A percentile compares a stretch with the other conserved stretches of the same genome.
These are phyloP conservation scores for Erythrocercus mccallii DNA, from an alignment of 2,113 vertebrate genomes.

Conservation along the genomic window DNA sequence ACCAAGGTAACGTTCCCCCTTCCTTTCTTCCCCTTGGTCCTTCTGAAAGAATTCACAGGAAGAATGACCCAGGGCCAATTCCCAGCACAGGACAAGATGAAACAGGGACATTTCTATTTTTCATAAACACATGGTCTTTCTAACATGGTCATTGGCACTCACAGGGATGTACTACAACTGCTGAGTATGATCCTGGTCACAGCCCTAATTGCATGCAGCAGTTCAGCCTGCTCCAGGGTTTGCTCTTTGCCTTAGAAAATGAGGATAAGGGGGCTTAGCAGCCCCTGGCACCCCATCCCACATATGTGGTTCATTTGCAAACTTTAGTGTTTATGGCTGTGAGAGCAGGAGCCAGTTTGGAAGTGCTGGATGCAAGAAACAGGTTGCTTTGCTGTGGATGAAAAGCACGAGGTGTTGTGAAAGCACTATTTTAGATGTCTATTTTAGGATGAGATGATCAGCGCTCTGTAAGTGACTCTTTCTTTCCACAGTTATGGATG, in stretches of 20 bases:
- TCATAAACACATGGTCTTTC: neutral
- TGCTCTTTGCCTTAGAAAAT: neutral
- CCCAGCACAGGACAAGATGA: neutral
- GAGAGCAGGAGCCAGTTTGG: neutral
- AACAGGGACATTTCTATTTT: neutral
- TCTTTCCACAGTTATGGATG: neutral
- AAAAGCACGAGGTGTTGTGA: neutral
- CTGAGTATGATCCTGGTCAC: neutral
- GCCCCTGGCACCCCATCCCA: neutral
- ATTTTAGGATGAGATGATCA: neutral
- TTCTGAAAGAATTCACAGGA: neutral
- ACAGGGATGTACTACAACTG: neutral
- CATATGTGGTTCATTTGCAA: rapidly evolving
- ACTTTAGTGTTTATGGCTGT: neutral
- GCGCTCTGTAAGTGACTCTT: neutral
- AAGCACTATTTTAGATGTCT: neutral
- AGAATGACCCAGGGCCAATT: neutral
- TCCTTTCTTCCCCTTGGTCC: neutral
- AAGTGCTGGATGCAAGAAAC: neutral
- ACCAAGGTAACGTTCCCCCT: neutral
- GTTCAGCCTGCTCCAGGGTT: neutral
- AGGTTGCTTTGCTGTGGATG: neutral
- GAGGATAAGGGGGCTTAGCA: neutral
- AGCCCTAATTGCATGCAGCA: neutral
- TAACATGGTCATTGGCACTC: neutral